phyloP scores from a whole-genome alignment of 1,140 invertebrate genomes.

The Oncopodura yosiiana region DNA sequence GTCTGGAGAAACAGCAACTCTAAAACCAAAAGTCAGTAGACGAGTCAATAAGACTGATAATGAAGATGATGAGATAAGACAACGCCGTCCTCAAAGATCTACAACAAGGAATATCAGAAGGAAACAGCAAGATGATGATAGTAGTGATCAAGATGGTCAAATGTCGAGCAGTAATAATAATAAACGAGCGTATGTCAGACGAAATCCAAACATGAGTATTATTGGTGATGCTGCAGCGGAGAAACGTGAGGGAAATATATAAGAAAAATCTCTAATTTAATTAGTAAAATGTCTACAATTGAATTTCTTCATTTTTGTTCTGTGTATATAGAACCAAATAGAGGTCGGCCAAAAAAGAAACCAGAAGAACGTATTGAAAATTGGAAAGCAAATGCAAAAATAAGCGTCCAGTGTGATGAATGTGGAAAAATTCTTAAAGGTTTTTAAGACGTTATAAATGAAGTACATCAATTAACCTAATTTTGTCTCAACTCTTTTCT shows the following conservation, averaged over 20 bases:
- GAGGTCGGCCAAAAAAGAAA: conserved; percentile 14
- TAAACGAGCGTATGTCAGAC: no score
- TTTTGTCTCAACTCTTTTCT: background rate
- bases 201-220: no score
- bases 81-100: no score
- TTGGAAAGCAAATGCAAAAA: background rate
- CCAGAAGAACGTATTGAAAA: conserved; percentile 1
- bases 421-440: conserved; percentile 24
- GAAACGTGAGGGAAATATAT: background rate
- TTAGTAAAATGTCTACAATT: background rate
- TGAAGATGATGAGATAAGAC: no score
- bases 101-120: no score
- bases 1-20: no score
- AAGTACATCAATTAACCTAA: background rate
- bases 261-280: background rate
- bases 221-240: background rate
- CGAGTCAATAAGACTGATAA: no score
- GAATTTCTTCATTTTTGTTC: background rate
- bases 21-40: no score
- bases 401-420: conserved; percentile 22
- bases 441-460: no score
- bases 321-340: conserved; percentile 3
- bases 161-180: no score
- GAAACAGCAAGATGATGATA: no score
- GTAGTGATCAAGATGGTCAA: no score